Evolutionary conservation across 2,797 vertebrate genomes (phyloP).

Genomic region (Morus bassanus): DNA sequence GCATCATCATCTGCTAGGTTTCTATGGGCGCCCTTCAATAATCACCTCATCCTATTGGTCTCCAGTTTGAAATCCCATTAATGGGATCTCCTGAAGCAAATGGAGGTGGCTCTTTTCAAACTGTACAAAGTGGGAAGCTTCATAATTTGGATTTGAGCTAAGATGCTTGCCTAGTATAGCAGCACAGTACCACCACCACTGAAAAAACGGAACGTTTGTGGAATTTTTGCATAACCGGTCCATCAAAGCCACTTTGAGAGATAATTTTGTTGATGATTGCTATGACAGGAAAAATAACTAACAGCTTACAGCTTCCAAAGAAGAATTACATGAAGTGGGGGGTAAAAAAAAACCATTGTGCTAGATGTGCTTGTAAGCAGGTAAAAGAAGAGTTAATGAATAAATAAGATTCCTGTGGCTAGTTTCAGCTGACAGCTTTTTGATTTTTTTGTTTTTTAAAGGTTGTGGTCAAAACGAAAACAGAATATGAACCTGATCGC

Average conservation of each 20-base stretch:
- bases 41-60: background rate
- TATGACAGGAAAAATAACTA: background rate
- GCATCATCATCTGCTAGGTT: background rate
- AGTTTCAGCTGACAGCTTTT: background rate
- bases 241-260: background rate
- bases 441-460: slow-evolving; percentile 46
- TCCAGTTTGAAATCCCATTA: background rate
- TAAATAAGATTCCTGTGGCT: background rate
- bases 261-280: background rate
- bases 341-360: background rate
- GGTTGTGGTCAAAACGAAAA: slow-evolving; percentile 96
- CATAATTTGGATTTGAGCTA: background rate
- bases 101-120: background rate
- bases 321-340: background rate
- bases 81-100: background rate
- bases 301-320: background rate
- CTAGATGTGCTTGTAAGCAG: background rate
- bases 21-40: background rate
- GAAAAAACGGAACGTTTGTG: background rate
- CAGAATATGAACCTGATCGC: slow-evolving; percentile 88
- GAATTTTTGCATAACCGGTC: background rate
- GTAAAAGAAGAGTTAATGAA: background rate
- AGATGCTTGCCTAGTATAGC: background rate
- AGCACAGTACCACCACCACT: background rate
- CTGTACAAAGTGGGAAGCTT: background rate